Conservation (phyloP, 2,888 invertebrate species). For the Cetonia aurata region DNA sequence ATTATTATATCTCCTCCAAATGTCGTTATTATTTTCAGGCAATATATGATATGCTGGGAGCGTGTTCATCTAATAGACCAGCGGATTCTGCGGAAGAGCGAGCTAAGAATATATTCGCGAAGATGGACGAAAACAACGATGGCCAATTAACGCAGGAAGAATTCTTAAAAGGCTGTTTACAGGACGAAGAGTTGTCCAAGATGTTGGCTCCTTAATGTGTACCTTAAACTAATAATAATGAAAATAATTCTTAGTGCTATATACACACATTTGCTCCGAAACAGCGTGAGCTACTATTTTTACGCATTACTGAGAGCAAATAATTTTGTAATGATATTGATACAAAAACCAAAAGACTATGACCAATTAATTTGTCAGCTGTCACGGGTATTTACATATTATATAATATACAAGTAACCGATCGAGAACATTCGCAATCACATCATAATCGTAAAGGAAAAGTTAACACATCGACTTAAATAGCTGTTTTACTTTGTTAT, state of each 20-base stretch:
- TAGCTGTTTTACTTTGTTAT: constrained; percentile 14
- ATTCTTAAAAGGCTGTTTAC: constrained; percentile 97
- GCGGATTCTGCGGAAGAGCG: constrained; percentile 97
- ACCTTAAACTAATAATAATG: constrained; percentile 37
- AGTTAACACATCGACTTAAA: constrained; percentile 39
- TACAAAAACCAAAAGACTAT: constrained; percentile 44
- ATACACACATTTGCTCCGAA: constrained; percentile 37
- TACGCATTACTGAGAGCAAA: constrained; percentile 39
- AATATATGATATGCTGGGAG: constrained; percentile 99
- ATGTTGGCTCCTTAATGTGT: constrained; percentile 90
- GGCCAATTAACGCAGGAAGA: constrained; percentile 98
- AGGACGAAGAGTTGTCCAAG: constrained; percentile 95
- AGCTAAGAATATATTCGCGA: constrained; percentile 98
- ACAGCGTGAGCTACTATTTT: constrained; percentile 26
- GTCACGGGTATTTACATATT: constrained; percentile 45
- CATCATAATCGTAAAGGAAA: constrained; percentile 30
- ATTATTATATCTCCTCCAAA: not conserved
- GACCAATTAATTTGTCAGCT: constrained; percentile 49
- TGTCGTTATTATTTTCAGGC: constrained; percentile 77
- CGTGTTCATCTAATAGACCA: constrained; percentile 94
- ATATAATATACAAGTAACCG: constrained; percentile 30
- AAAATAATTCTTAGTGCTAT: constrained; percentile 41
- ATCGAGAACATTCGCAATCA: constrained; percentile 42
- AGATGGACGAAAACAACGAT: constrained; percentile 99
- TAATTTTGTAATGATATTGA: constrained; percentile 42